phyloP scores from a whole-genome alignment of 1,140 invertebrate genomes.

The Drosophila varians region DNA sequence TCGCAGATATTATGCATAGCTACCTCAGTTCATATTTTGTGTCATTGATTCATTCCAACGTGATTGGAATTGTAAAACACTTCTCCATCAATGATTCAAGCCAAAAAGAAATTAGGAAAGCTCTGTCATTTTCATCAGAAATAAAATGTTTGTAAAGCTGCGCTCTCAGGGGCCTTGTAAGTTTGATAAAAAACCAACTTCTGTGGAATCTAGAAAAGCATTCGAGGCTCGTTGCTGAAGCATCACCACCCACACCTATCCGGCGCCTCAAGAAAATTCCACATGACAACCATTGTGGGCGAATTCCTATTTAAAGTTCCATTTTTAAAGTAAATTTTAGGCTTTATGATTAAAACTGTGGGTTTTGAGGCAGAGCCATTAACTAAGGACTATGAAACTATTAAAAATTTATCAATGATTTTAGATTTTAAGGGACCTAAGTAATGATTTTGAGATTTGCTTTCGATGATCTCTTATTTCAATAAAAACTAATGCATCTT shows the following conservation, averaged over 20 bases:
- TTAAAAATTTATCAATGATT: no score
- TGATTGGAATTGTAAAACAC: conserved; percentile 48
- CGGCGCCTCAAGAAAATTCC: conserved; percentile 17
- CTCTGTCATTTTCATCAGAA: neutral
- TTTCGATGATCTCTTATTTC: no score
- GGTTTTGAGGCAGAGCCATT: no score
- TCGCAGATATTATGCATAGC: neutral
- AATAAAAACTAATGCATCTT: neutral
- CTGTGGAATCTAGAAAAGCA: conserved; percentile 30
- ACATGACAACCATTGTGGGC: conserved; percentile 53
- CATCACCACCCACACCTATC: conserved; percentile 55
- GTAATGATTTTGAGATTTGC: no score
- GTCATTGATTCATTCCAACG: conserved; percentile 47
- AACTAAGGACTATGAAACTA: no score
- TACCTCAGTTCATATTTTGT: conserved; percentile 8
- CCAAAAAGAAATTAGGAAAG: conserved; percentile 11
- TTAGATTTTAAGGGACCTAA: no score
- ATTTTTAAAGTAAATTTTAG: conserved; percentile 1
- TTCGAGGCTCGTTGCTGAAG: conserved; percentile 4
- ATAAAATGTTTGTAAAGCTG: conserved; percentile 17
- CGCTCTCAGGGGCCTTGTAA: no score
- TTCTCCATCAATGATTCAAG: conserved; percentile 14
- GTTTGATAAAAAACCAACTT: conserved; percentile 27
- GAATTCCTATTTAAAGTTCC: conserved; percentile 32
- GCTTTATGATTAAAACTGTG: neutral